A percentile compares a stretch with the other conserved stretches of the same genome.
Conservation (phyloP, 2,113 vertebrate genomes). For the Eurypyga helias region DNA sequence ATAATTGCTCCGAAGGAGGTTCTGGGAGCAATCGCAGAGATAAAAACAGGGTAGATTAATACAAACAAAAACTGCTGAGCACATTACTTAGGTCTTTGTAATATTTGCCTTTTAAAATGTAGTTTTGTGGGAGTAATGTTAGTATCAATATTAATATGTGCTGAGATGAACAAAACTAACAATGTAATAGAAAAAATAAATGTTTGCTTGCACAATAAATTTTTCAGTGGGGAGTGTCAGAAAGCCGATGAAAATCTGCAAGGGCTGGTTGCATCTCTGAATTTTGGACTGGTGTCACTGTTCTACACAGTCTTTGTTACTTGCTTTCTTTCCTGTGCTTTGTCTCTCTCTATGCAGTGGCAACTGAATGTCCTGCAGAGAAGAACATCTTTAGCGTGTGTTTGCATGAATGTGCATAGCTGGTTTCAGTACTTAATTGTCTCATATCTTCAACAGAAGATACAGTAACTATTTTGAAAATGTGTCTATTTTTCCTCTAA, state of each 20-base stretch:
- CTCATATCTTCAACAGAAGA: neutral
- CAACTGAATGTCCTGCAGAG: neutral
- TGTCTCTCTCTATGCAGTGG: neutral
- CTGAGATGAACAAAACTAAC: slow-evolving; percentile 44
- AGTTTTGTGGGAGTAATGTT: neutral
- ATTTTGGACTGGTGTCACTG: neutral
- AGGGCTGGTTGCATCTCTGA: neutral
- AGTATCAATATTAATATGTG: slow-evolving; percentile 5
- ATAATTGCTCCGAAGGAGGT: neutral
- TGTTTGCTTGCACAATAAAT: slow-evolving; percentile 12
- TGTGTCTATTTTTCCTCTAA: neutral
- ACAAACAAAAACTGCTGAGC: neutral
- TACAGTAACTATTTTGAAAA: neutral
- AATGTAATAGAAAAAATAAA: slow-evolving; percentile 43
- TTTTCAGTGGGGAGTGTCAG: slow-evolving; percentile 49
- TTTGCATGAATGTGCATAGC: neutral
- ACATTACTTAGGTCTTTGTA: neutral
- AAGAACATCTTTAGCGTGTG: neutral
- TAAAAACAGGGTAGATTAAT: neutral
- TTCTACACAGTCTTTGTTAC: neutral
- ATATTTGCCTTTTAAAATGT: slow-evolving; percentile 9
- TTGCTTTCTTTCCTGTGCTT: neutral
- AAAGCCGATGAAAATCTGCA: neutral
- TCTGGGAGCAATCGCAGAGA: neutral
- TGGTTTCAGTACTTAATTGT: neutral